These are phyloP conservation scores for Egretta garzetta DNA, from an alignment of 2,113 vertebrate species.

Conservation along the genomic window DNA sequence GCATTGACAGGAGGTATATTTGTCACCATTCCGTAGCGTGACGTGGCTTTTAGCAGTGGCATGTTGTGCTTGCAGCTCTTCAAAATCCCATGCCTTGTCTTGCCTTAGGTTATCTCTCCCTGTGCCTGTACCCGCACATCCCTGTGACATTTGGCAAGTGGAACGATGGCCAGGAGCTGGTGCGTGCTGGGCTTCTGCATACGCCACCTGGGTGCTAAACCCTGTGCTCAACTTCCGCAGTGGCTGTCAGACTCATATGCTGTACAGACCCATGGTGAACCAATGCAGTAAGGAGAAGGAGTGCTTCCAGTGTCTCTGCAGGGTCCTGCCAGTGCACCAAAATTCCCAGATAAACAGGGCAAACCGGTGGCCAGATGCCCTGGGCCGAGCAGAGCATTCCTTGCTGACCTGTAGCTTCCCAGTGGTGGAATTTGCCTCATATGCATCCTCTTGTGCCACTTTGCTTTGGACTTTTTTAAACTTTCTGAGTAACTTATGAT, in stretches of 20 bases:
- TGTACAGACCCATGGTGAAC: background rate
- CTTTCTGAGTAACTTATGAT: background rate
- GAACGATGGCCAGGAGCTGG: background rate
- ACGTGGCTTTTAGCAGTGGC: background rate
- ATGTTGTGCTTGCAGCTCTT: background rate
- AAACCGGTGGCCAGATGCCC: rapidly evolving
- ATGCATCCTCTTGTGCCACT: background rate
- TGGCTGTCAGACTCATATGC: rapidly evolving
- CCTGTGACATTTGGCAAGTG: background rate
- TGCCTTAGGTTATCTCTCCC: background rate
- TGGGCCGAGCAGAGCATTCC: rapidly evolving
- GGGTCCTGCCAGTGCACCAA: background rate
- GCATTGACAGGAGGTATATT: background rate
- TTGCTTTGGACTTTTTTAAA: background rate
- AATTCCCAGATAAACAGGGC: background rate
- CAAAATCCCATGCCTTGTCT: background rate
- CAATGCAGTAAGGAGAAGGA: rapidly evolving
- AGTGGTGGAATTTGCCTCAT: background rate
- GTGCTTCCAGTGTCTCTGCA: background rate
- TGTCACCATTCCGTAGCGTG: background rate
- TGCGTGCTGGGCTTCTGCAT: background rate
- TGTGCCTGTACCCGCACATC: rapidly evolving
- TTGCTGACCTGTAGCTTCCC: background rate
- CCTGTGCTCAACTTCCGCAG: background rate
- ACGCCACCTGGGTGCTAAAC: background rate